These are phyloP conservation scores for Dendrolimus houi DNA, from an alignment of 2,888 invertebrate genomes.

Conservation along the genomic window DNA sequence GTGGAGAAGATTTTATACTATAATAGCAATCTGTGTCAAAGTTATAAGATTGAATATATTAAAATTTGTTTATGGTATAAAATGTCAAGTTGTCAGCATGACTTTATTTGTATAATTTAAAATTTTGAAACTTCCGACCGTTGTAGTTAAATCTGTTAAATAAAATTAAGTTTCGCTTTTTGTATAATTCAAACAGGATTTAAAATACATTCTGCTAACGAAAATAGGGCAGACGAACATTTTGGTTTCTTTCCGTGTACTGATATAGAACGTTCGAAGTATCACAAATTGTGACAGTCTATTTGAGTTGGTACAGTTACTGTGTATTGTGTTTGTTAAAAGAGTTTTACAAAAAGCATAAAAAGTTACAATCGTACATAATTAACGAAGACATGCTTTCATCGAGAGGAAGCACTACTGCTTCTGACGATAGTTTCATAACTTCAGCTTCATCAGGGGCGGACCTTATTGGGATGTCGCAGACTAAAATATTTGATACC, in stretches of 20 bases:
- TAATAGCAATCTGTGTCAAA: too few species aligned
- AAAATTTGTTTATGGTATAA: too few species aligned
- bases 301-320: too few species aligned
- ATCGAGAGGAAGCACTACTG: slow-evolving; percentile 30
- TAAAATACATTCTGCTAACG: background rate
- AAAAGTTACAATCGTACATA: background rate
- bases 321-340: too few species aligned
- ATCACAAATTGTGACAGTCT: too few species aligned
- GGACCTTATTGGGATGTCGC: slow-evolving; percentile 59
- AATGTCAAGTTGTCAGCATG: background rate
- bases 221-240: background rate
- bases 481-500: slow-evolving; percentile 27
- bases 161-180: slow-evolving; percentile 6
- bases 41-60: too few species aligned
- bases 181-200: background rate
- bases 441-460: slow-evolving; percentile 54
- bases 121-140: background rate
- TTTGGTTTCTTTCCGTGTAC: background rate
- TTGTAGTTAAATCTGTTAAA: background rate
- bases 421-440: slow-evolving; percentile 48
- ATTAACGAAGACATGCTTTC: slow-evolving; percentile 38
- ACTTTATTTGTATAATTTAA: background rate
- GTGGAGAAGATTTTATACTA: too few species aligned
- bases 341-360: too few species aligned
- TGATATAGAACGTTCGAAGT: background rate